Percentiles rank a stretch among this genome's conserved stretches.
phyloP scores from a whole-genome alignment of 2,888 invertebrate genomes.

The Pasiphila rectangulata region DNA sequence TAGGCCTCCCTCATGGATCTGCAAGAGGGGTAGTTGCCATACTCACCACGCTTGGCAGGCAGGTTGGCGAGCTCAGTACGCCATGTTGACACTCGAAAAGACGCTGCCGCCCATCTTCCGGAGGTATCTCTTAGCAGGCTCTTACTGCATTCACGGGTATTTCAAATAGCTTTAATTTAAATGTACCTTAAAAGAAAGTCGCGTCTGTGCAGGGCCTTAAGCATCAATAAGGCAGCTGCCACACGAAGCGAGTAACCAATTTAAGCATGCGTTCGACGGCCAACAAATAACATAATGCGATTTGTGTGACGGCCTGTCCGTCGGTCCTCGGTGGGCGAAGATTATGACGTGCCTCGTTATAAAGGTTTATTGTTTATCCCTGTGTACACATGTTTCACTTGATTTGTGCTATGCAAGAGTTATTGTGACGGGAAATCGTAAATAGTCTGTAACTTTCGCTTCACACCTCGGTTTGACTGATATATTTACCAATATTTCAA shows the following conservation, averaged over 20 bases:
- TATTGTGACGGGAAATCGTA: slow-evolving; percentile 19
- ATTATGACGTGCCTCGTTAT: slow-evolving; percentile 71
- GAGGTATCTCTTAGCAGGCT: not conserved
- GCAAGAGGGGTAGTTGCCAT: too few species aligned
- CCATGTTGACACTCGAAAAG: too few species aligned
- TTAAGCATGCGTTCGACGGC: slow-evolving; percentile 42
- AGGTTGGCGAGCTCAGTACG: too few species aligned
- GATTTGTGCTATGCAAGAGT: slow-evolving; percentile 30
- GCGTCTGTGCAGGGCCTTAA: slow-evolving; percentile 5
- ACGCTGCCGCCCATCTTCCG: too few species aligned
- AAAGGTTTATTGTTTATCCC: slow-evolving; percentile 63
- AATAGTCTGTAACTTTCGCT: slow-evolving; percentile 18
- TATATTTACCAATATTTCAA: too few species aligned
- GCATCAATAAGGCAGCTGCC: slow-evolving; percentile 35
- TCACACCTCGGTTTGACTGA: not conserved
- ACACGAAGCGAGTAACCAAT: slow-evolving; percentile 39
- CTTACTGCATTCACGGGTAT: not conserved
- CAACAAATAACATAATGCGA: slow-evolving; percentile 61
- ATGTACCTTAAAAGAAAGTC: too few species aligned
- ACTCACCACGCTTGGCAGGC: too few species aligned
- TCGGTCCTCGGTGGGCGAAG: slow-evolving; percentile 48
- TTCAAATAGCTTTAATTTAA: too few species aligned
- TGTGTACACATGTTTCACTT: slow-evolving; percentile 30
- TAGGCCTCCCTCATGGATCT: too few species aligned
- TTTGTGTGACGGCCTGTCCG: slow-evolving; percentile 59